Evolutionary conservation across 1,140 invertebrate genomes (phyloP).

Genomic region (Ostrea edulis): DNA sequence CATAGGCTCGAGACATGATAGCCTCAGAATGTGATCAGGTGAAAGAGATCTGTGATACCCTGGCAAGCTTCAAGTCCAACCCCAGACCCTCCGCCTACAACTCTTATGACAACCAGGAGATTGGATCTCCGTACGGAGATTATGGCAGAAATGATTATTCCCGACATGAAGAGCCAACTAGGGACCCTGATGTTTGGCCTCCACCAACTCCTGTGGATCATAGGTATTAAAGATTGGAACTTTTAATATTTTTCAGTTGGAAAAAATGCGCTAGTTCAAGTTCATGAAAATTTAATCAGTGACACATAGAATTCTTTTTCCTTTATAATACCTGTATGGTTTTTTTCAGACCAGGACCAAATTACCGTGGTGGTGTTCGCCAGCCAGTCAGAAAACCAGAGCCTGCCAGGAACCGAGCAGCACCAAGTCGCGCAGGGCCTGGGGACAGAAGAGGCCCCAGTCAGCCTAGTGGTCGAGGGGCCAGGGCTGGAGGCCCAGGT

Average conservation of each 20-base stretch:
- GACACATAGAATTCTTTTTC: neutral
- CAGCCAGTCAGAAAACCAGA: slow-evolving; percentile 68
- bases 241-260: too few relatives aligned
- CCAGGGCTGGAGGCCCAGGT: slow-evolving; percentile 78
- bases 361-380: slow-evolving; percentile 66
- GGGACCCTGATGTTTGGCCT: slow-evolving; percentile 89
- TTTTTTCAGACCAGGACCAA: slow-evolving; percentile 69
- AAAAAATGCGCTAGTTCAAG: too few relatives aligned
- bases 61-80: slow-evolving; percentile 85
- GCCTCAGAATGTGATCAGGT: slow-evolving; percentile 94
- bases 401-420: slow-evolving; percentile 56
- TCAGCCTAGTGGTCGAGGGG: slow-evolving; percentile 23
- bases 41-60: slow-evolving; percentile 88
- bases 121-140: slow-evolving; percentile 57
- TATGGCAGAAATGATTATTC: slow-evolving; percentile 53
- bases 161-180: slow-evolving; percentile 83
- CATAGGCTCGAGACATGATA: slow-evolving; percentile 93
- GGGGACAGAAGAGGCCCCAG: slow-evolving; percentile 46
- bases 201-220: slow-evolving; percentile 91
- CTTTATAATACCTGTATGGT: neutral
- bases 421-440: slow-evolving; percentile 32
- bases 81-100: slow-evolving; percentile 46
- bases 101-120: slow-evolving; percentile 56
- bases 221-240: slow-evolving; percentile 78
- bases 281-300: neutral